Percentiles rank a stretch among this genome's conserved stretches.
Conservation (phyloP, 2,888 invertebrate species). For the Digitonthophagus gazella region DNA sequence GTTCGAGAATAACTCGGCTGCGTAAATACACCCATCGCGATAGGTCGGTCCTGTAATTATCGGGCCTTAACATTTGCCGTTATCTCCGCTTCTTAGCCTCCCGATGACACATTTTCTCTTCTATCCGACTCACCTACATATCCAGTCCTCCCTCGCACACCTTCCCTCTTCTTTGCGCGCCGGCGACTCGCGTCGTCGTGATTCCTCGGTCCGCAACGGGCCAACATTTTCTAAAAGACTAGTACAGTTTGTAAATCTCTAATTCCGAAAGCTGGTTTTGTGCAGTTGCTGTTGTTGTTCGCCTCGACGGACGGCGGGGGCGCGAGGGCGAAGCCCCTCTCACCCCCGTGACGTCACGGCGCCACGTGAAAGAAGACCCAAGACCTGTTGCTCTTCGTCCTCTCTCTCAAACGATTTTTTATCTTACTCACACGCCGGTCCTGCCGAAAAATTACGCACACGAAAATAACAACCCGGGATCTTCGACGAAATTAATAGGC, state of each 20-base stretch:
- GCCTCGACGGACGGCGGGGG: constrained; percentile 19
- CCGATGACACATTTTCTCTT: constrained; percentile 12
- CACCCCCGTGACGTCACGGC: constrained; percentile 35
- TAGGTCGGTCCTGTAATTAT: neutral
- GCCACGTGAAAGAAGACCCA: constrained; percentile 28
- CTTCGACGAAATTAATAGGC: constrained; percentile 34
- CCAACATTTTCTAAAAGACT: constrained; percentile 38
- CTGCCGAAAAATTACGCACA: constrained; percentile 40
- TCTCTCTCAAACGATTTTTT: too few species aligned
- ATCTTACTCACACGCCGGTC: neutral
- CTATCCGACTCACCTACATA: neutral
- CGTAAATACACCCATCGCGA: neutral
- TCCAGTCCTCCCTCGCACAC: neutral
- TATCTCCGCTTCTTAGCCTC: neutral
- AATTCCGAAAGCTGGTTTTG: constrained; percentile 48
- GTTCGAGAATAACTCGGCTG: neutral
- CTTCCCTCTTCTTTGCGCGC: constrained; percentile 1
- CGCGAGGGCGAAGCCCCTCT: constrained; percentile 25
- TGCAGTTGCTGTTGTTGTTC: constrained; percentile 41
- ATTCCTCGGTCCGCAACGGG: constrained; percentile 7
- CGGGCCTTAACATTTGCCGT: constrained; percentile 2
- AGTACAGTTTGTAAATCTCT: constrained; percentile 48
- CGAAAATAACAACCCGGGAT: constrained; percentile 30
- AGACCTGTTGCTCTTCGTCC: constrained; percentile 42
- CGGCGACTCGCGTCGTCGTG: neutral